Conservation (phyloP, 2,797 vertebrate genomes). For the Adelosebastes latens region DNA sequence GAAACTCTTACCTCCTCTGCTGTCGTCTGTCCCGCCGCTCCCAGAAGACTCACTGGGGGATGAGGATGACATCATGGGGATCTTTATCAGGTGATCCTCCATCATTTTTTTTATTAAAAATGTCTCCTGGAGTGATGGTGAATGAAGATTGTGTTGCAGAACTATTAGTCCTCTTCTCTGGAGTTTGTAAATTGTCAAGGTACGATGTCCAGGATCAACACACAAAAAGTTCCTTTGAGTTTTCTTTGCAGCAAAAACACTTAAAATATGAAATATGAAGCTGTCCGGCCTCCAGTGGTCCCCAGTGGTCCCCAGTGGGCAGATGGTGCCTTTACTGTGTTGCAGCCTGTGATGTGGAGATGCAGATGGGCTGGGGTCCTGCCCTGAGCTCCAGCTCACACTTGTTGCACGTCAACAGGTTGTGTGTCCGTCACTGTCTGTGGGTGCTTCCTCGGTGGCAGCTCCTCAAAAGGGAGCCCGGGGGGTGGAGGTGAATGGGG, state of each 20-base stretch:
- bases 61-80: slow-evolving; percentile 72
- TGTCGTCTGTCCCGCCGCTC: slow-evolving; percentile 81
- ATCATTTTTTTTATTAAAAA: slow-evolving; percentile 53
- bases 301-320: slow-evolving; percentile 32
- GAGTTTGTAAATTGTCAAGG: neutral
- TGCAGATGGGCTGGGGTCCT: slow-evolving; percentile 45
- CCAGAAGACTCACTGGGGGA: slow-evolving; percentile 79
- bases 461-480: slow-evolving; percentile 76
- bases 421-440: slow-evolving; percentile 60
- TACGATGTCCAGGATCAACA: neutral
- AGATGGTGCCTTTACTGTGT: slow-evolving; percentile 51
- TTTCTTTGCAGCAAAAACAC: neutral
- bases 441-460: slow-evolving; percentile 70
- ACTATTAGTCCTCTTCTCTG: slow-evolving; percentile 8
- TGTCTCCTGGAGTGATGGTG: neutral
- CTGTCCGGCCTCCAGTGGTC: slow-evolving; percentile 28
- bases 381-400: slow-evolving; percentile 39
- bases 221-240: neutral
- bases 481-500: slow-evolving; percentile 46
- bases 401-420: slow-evolving; percentile 59
- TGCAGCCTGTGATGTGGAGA: slow-evolving; percentile 22
- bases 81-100: slow-evolving; percentile 79
- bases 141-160: neutral
- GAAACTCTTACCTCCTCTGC: slow-evolving; percentile 83
- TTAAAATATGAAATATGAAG: neutral